Evolutionary conservation across 2,888 invertebrate genomes (phyloP).

Genomic region (Caenorhabditis uteleia): DNA sequence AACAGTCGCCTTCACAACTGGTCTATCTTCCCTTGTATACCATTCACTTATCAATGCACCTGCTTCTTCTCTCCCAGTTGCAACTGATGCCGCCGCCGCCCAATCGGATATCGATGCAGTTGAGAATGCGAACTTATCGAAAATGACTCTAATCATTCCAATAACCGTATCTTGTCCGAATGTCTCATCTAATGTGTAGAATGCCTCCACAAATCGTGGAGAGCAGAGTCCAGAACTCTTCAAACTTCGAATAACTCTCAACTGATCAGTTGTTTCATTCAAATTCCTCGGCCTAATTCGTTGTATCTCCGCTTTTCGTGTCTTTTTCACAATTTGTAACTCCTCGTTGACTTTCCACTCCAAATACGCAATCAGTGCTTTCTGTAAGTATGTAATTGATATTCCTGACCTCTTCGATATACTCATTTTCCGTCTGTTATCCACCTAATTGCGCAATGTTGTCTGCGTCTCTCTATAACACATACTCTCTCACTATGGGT

Average conservation of each 20-base stretch:
- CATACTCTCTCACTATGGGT: no score
- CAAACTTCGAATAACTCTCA: constrained; percentile 26
- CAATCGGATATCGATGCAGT: constrained; percentile 40
- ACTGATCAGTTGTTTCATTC: constrained; percentile 30
- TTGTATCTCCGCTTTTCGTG: constrained; percentile 25
- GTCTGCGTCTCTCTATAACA: no score
- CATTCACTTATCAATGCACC: constrained; percentile 35
- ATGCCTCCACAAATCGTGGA: constrained; percentile 36
- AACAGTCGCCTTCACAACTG: constrained; percentile 39
- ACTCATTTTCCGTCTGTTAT: no score
- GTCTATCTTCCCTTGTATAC: constrained; percentile 22
- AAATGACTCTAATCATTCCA: constrained; percentile 42
- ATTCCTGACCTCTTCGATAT: no score
- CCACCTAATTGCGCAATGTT: no score
- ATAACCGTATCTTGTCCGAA: constrained; percentile 41
- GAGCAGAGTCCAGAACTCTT: constrained; percentile 8
- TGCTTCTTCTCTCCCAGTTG: constrained; percentile 29
- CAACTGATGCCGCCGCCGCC: constrained; percentile 27
- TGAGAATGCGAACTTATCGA: constrained; percentile 42
- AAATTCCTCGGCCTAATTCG: constrained; percentile 31
- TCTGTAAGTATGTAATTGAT: no score
- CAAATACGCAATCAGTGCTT: constrained; percentile 49
- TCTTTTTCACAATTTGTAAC: constrained; percentile 41
- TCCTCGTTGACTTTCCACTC: constrained; percentile 55
- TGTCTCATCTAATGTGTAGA: constrained; percentile 48